Conservation (phyloP, 2,113 vertebrate genomes). For the Dunckerocampus dactyliophorus region DNA sequence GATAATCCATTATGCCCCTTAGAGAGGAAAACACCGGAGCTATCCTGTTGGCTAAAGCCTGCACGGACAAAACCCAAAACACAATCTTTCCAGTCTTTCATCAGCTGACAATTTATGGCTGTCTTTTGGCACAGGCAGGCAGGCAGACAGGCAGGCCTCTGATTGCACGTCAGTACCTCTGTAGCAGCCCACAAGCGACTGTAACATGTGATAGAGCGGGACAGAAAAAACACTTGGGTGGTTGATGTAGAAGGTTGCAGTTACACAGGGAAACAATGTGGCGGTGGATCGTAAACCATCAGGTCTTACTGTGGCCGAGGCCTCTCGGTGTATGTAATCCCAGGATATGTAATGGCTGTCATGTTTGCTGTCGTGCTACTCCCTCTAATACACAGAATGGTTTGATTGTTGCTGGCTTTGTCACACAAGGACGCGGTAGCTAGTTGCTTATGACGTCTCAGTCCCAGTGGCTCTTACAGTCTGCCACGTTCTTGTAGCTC, state of each 20-base stretch:
- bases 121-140: slow-evolving; percentile 40
- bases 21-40: slow-evolving; percentile 65
- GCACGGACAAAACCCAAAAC: slow-evolving; percentile 55
- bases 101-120: slow-evolving; percentile 65
- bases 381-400: not conserved
- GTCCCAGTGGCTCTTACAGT: not conserved
- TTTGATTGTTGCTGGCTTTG: slow-evolving; percentile 34
- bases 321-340: slow-evolving; percentile 23
- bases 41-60: slow-evolving; percentile 61
- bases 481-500: too few species aligned
- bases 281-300: slow-evolving; percentile 46
- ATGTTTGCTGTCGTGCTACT: slow-evolving; percentile 43
- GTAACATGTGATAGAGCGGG: slow-evolving; percentile 47
- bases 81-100: slow-evolving; percentile 62
- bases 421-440: slow-evolving; percentile 20
- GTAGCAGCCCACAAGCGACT: slow-evolving; percentile 31
- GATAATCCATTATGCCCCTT: slow-evolving; percentile 73
- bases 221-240: slow-evolving; percentile 55
- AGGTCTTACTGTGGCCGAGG: slow-evolving; percentile 41
- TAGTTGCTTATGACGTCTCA: slow-evolving; percentile 12
- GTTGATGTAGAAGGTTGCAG: slow-evolving; percentile 51
- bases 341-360: slow-evolving; percentile 43
- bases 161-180: slow-evolving; percentile 59
- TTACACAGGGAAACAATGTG: slow-evolving; percentile 32
- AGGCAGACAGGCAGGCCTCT: slow-evolving; percentile 45